Evolutionary conservation across 1,140 invertebrate species (phyloP), one percentile per base, ranked within the genome.

Genomic region (Ostrea edulis): DNA sequence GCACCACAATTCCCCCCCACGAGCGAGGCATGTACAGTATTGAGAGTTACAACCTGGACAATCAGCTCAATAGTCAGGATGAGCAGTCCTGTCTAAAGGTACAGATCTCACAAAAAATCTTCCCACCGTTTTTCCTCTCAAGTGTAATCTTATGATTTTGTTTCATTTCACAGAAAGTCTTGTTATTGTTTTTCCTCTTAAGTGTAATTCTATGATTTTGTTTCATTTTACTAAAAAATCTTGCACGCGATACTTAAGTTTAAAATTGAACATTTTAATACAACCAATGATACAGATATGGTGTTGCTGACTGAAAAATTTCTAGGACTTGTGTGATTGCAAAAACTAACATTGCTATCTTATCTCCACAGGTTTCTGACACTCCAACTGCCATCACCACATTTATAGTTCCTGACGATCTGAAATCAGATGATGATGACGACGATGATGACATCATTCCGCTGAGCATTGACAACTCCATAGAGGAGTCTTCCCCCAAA

Each of bases 401-500:
- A 12, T 83, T 83, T 35, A 52, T 83, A 12, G 52, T 83, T 22
- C 55, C 83, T 17, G 83, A 85, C 9, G 68, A 35, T 62, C 25
- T 85, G 22, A 87, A 82, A 58, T 83, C 89, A 12, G 87, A 91
- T 17, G 89, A 89, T 29, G 89, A 90, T 2, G 90, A 91, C 12
- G 89, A 90, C 3, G 89, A 90, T 17, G 89, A 90, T 77, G 83
- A 85, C 54, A 85, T 71, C n/a, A 77, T 81, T 29, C 85, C 85
- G 22, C n/a, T 86, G 20, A 86, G 51, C 68, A 77, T 54, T n/a
- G 68, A 77, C 65, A 86, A 51, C 22, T 81, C 85, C 51, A 77
- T 52, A 0, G 68, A 52, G 22, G 65, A 71, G 2, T 62, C 85
- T 44, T 5, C 44, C 22, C 53, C 68, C 14, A 71, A 84, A 65